Conservation (phyloP, 2,797 vertebrate genomes). For the Esox lucius region DNA sequence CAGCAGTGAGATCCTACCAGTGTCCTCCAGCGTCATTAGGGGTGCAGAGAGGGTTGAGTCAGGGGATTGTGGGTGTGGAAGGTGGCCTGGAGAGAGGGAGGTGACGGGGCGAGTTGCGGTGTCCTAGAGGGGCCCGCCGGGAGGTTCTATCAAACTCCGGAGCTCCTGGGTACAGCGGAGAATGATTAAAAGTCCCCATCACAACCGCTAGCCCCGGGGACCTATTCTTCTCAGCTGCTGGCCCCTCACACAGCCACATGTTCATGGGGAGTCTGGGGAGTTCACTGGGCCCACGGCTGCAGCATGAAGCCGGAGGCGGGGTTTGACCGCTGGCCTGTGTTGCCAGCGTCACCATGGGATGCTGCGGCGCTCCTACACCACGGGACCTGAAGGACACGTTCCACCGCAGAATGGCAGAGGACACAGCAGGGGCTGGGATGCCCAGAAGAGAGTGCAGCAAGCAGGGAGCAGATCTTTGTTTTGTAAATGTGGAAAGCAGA, state of each 20-base stretch:
- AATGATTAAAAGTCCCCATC: slow-evolving; percentile 28
- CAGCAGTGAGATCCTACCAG: not conserved
- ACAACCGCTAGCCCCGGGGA: not conserved
- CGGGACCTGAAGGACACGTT: slow-evolving; percentile 37
- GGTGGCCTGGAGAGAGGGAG: slow-evolving; percentile 15
- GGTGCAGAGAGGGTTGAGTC: not conserved
- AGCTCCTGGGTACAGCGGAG: slow-evolving; percentile 32
- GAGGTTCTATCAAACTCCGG: slow-evolving; percentile 11
- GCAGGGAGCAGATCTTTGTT: slow-evolving; percentile 28
- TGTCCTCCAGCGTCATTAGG: not conserved
- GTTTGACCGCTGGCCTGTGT: slow-evolving; percentile 55
- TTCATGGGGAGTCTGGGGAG: slow-evolving; percentile 41
- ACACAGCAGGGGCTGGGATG: slow-evolving; percentile 21
- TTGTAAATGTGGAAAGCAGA: no score
- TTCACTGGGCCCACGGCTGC: slow-evolving; percentile 45
- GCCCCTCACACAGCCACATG: not conserved
- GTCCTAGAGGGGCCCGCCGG: not conserved
- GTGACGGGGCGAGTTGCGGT: slow-evolving; percentile 16
- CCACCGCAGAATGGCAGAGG: slow-evolving; percentile 37
- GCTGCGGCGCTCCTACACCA: slow-evolving; percentile 34
- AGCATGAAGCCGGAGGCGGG: not conserved
- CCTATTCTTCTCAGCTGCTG: slow-evolving; percentile 18
- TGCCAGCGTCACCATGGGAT: not conserved
- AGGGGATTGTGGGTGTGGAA: not conserved
- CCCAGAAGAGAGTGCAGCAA: not conserved